phyloP scores from a whole-genome alignment of 2,888 invertebrate species.

The Macaria notata region DNA sequence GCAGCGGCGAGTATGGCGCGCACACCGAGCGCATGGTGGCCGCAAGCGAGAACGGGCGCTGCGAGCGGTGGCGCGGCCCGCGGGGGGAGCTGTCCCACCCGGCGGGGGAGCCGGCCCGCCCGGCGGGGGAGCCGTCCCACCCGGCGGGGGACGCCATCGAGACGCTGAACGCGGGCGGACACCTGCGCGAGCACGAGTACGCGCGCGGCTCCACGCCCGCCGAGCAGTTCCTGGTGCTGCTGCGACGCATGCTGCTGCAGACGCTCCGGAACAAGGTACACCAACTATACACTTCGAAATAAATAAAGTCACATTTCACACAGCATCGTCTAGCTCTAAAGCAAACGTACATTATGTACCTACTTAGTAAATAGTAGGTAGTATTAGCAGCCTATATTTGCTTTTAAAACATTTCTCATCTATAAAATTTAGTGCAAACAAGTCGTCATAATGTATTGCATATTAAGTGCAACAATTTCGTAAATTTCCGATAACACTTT shows the following conservation, averaged over 20 bases:
- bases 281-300: too few relatives aligned
- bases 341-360: too few relatives aligned
- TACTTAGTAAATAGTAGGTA: too few relatives aligned
- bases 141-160: conserved; percentile 58
- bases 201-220: conserved; percentile 82
- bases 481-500: too few relatives aligned
- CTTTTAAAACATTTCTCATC: too few relatives aligned
- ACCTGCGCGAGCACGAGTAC: conserved; percentile 71
- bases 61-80: conserved; percentile 73
- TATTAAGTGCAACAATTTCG: too few relatives aligned
- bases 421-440: too few relatives aligned
- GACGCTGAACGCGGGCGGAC: conserved; percentile 66
- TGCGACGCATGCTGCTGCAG: conserved; percentile 88
- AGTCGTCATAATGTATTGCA: too few relatives aligned
- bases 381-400: too few relatives aligned
- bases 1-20: conserved; percentile 90
- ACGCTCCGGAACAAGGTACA: conserved; percentile 87
- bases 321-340: too few relatives aligned
- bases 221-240: conserved; percentile 86
- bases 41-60: conserved; percentile 85
- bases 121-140: conserved; percentile 25
- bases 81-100: conserved; percentile 35
- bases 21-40: conserved; percentile 86
- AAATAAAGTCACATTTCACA: too few relatives aligned
- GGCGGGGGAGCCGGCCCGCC: conserved; percentile 32